Evolutionary conservation across 2,113 vertebrate genomes (phyloP).

Genomic region (Lynx canadensis): DNA sequence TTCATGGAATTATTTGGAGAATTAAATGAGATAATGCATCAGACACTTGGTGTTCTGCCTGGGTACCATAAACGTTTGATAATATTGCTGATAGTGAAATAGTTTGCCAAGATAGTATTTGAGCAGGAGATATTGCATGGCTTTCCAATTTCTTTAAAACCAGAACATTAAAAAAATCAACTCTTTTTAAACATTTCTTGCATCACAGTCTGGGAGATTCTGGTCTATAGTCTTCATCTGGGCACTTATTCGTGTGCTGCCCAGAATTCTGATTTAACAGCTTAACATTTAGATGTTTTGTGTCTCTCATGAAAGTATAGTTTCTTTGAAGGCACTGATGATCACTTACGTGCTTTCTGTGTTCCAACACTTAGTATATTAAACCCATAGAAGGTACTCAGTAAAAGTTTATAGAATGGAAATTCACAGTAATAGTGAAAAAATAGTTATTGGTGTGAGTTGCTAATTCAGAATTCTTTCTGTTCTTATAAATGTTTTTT

Average conservation of each 20-base stretch:
- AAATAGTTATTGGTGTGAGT: background rate
- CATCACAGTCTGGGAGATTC: background rate
- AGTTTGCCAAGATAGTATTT: background rate
- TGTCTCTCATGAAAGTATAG: background rate
- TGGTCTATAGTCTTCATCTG: background rate
- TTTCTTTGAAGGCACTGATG: background rate
- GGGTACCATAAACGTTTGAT: background rate
- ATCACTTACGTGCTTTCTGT: background rate
- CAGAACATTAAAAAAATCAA: background rate
- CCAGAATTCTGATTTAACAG: background rate
- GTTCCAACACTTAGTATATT: background rate
- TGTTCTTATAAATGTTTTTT: background rate
- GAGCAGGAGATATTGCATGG: background rate
- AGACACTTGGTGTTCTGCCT: background rate
- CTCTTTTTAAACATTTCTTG: slow-evolving; percentile 1
- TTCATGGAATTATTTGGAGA: background rate
- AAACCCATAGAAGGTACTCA: background rate
- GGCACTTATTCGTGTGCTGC: background rate
- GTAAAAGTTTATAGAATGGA: background rate
- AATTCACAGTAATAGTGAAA: background rate
- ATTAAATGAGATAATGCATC: background rate
- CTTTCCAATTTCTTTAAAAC: background rate
- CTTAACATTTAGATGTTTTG: background rate
- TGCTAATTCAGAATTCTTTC: background rate
- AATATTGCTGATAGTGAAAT: background rate